These are phyloP conservation scores for Phyllotreta cruciferae DNA, from an alignment of 2,888 invertebrate species.

Conservation along the genomic window DNA sequence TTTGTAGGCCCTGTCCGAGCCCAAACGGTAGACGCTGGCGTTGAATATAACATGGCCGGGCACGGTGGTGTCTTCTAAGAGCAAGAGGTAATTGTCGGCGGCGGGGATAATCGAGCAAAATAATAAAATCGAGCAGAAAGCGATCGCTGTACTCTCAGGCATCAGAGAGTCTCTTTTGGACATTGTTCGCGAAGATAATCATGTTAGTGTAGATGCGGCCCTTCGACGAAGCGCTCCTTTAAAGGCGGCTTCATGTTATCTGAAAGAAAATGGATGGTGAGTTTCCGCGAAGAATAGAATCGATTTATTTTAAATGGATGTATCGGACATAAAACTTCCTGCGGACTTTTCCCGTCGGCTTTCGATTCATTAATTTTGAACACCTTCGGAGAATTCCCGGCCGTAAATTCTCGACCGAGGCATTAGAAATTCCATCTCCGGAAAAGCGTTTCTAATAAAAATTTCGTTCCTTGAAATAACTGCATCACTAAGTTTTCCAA, in stretches of 20 bases:
- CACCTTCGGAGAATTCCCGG: too few relatives aligned
- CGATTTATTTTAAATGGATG: background rate
- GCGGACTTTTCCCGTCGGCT: too few relatives aligned
- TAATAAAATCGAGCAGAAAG: slow-evolving; percentile 41
- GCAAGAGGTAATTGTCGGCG: slow-evolving; percentile 52
- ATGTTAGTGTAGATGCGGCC: slow-evolving; percentile 39
- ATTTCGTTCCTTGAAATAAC: too few relatives aligned
- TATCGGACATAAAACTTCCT: too few relatives aligned
- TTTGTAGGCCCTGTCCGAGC: slow-evolving; percentile 79
- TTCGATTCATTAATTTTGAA: too few relatives aligned
- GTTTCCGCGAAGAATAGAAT: background rate
- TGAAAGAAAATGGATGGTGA: slow-evolving; percentile 29
- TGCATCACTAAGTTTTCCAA: too few relatives aligned
- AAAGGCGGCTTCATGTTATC: slow-evolving; percentile 39
- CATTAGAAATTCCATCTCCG: too few relatives aligned
- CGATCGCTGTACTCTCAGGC: slow-evolving; percentile 45
- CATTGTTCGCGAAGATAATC: slow-evolving; percentile 47
- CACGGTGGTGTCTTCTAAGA: slow-evolving; percentile 59
- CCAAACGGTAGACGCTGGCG: slow-evolving; percentile 80
- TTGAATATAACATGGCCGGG: slow-evolving; percentile 77
- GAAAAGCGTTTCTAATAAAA: too few relatives aligned
- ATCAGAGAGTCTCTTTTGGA: slow-evolving; percentile 48
- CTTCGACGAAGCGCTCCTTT: slow-evolving; percentile 14
- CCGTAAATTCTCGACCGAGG: too few relatives aligned
- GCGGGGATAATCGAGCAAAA: slow-evolving; percentile 41